Base-by-base conservation (phyloP, 2,797 vertebrate species). In the Pteropus rufus region DNA sequence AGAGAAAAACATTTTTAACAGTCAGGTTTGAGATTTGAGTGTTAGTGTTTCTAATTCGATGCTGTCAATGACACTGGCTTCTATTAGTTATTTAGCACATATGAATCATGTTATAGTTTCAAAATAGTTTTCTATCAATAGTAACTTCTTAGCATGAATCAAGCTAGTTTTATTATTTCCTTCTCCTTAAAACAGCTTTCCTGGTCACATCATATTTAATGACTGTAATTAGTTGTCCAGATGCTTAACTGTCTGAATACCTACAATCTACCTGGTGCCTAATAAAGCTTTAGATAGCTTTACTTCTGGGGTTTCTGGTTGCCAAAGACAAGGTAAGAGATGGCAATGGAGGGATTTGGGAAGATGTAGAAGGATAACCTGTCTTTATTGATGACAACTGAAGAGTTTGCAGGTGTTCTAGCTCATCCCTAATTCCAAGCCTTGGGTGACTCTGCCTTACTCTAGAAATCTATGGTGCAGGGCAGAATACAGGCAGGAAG, bases 91-190 rank as follows among this genome's bases (percentile, higher is more conserved):
- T 95, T 96, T 98, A 89, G 95, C 91, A 95, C 89, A 77, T 94
- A 90, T 97, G 95, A 97, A 98, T 98, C 96, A 98, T 65, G 24
- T 64, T 96, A 96, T 93, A 95, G 79, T 97, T 94, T 96, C 94
- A 97, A 97, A 97, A 97, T 96, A 93, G 62, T 91, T 89, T 97
- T 95, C 96, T 97, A 96, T 97, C 94, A 97, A 97, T 97, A 97
- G 95, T 52, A 95, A 94, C 91, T 91, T 95, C 46, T 94, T 96
- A 73, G 41, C 44, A 75, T 97, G 91, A 95, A 97, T 96, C 95
- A 97, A 86, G 46, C 82, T 95, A 79, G 41, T 95, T 95, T 95
- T 96, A 96, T 97, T 96, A 96, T 94, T 86, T 96, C 44, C 15
- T 95, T 67, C 46, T 94, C 54, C 77, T 69, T 65, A 34, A 87